phyloP scores from a whole-genome alignment of 2,888 invertebrate species.

The Panorpa germanica region DNA sequence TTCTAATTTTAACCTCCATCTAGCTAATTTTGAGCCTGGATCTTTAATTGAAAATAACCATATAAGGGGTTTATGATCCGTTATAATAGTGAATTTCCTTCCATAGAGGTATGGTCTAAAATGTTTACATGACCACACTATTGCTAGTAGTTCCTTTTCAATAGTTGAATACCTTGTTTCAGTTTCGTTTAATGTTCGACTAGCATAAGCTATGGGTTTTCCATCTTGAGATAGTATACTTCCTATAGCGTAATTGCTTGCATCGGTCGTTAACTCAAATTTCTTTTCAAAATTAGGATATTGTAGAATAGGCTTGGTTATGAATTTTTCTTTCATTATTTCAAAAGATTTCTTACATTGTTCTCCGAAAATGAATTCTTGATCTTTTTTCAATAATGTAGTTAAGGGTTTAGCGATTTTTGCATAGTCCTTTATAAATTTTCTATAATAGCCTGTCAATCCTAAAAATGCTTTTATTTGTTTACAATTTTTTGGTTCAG shows the following conservation, averaged over 20 bases:
- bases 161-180: slow-evolving; percentile 9
- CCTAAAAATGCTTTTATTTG: slow-evolving; percentile 11
- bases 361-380: too few relatives aligned
- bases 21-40: slow-evolving; percentile 9
- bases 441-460: slow-evolving; percentile 10
- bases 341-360: slow-evolving; percentile 10
- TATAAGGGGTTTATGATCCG: slow-evolving; percentile 11
- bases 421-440: slow-evolving; percentile 8
- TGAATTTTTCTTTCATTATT: slow-evolving; percentile 8
- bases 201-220: slow-evolving; percentile 10
- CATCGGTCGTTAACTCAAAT: slow-evolving; percentile 12
- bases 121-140: slow-evolving; percentile 11
- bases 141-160: slow-evolving; percentile 12
- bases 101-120: slow-evolving; percentile 14
- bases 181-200: slow-evolving; percentile 7
- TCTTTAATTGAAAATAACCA: slow-evolving; percentile 10
- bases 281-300: slow-evolving; percentile 10
- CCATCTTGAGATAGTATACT: slow-evolving; percentile 8
- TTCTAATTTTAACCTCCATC: slow-evolving; percentile 9
- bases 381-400: slow-evolving; percentile 9
- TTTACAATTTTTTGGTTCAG: slow-evolving; percentile 11
- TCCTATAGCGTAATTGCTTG: slow-evolving; percentile 10
- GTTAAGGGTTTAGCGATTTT: slow-evolving; percentile 8
- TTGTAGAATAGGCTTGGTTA: slow-evolving; percentile 12
- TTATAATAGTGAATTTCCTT: slow-evolving; percentile 11